Evolutionary conservation across 2,888 invertebrate species (phyloP), one percentile per base, ranked within the genome.

Genomic region (Nesidiocoris tenuis): DNA sequence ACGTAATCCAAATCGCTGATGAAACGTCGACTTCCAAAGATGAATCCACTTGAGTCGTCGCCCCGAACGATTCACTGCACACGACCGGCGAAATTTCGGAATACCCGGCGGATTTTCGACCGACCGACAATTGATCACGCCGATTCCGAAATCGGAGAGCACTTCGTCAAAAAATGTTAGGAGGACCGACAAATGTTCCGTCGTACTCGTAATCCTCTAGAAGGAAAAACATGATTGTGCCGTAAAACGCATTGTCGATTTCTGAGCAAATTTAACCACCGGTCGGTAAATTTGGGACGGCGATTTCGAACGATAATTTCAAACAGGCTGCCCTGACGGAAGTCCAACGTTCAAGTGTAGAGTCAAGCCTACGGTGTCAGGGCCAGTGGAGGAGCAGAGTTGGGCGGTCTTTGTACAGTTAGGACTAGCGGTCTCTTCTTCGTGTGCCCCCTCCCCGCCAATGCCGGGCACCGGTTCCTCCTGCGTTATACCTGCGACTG

Each of bases 111-210:
- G n/a, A n/a, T n/a, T n/a, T n/a, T n/a, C n/a, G 12, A 39, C 3
- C 39, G 39, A 39, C 39, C 39, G 39, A n/a, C n/a, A n/a, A n/a
- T n/a, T 12, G 39, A 39, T 39, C 39, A 12, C 39, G 12, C 39
- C 39, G 39, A 12, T 59, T 59, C n/a, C 59, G 59, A 59, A 59
- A 3, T 59, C 59, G 59, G 3, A 9, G 5, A 17, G 5, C n/a
- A 59, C n/a, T 59, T 59, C 59, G 59, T 17, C 59, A 23, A 17
- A 71, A 17, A 59, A 25, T 18, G 24, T 17, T n/a, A 54, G 79
- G 79, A 16, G 79, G 79, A 16, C 79, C 79, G 63, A 79, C 79
- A 70, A 79, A 79, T 72, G 79, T 79, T 70, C 79, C 79, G 79
- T 79, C 79, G 76, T 78, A 79, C 77, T 79, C 79, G 77, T 76